Percentiles rank a stretch among this genome's conserved stretches.
These are phyloP conservation scores for Shargacucullia verbasci DNA, from an alignment of 2,888 invertebrate species.

Conservation along the genomic window DNA sequence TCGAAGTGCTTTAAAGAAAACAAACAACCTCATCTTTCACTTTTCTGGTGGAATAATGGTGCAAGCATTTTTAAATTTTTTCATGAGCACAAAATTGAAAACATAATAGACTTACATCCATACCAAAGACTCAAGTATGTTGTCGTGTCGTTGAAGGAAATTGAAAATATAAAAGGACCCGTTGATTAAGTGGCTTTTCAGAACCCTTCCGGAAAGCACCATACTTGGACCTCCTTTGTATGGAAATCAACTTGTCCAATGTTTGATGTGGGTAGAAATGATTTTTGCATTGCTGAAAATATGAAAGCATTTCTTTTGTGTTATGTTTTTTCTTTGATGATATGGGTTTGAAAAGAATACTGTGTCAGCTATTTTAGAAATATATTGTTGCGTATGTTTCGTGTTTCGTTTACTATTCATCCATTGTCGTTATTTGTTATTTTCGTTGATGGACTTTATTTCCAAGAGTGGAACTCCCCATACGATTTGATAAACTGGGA, in stretches of 20 bases:
- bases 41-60: constrained; percentile 11
- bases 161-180: constrained; percentile 58
- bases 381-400: not conserved
- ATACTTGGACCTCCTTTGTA: constrained; percentile 55
- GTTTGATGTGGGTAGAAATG: constrained; percentile 52
- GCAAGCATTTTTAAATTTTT: constrained; percentile 10
- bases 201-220: constrained; percentile 45
- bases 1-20: too few relatives aligned
- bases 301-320: constrained; percentile 31
- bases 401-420: too few relatives aligned
- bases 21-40: constrained; percentile 13
- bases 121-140: constrained; percentile 33
- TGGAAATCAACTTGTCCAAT: constrained; percentile 53
- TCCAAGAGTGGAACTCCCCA: too few relatives aligned
- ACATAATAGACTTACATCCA: constrained; percentile 33
- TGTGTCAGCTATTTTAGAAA: constrained; percentile 13
- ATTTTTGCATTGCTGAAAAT: constrained; percentile 36
- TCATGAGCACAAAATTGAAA: constrained; percentile 19
- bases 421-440: not conserved
- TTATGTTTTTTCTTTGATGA: constrained; percentile 6
- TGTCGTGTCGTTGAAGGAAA: constrained; percentile 52
- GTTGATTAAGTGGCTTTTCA: constrained; percentile 56
- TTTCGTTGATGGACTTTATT: too few relatives aligned
- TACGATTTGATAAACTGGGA: too few relatives aligned
- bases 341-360: constrained; percentile 5